Evolutionary conservation across 2,797 vertebrate genomes (phyloP), one percentile per base, ranked within the genome.

Genomic region (Acomys russatus): DNA sequence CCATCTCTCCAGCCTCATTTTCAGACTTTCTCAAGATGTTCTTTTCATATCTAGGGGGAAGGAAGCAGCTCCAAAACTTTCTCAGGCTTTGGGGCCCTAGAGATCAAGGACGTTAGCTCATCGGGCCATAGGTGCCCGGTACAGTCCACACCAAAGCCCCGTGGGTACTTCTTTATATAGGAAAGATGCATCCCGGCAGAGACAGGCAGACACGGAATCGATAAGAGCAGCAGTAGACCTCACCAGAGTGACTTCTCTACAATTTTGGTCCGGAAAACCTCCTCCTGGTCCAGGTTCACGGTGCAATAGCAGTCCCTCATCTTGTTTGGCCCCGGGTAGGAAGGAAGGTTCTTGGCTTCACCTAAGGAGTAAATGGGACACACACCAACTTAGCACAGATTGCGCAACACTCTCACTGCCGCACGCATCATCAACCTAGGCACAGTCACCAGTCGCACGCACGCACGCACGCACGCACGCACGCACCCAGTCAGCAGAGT

Each of bases 261-360:
- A 73, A 99, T 99, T 98, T 99, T 99, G 98, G 99, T 99, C 98
- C 99, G 98, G 98, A 99, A 99, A 97, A 99, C 99, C 98, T 99
- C 99, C 96, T 99, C 99, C 98, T 99, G 99, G 99, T 99, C 99
- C 98, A 99, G 98, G 98, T 99, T 99, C 96, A 99, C 99, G 5
- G 99, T 99, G 98, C 99, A 99, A 98, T 99, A 99, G 97, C 99
- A 99, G 97, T 99, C 99, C 88, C 99, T 99, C 99, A 99, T 99
- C 98, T 98, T 99, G 98, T 99, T 99, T 82, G 99, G 99, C 96
- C 99, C 99, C 0, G 99, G 99, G 98, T 99, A 99, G 0, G 99
- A 99, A 98, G 99, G 99, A 97, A 99, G 99, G 97, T 99, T 99
- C 98, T 99, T 99, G 59, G 99, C 99, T 99, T 99, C 99, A 74